These are phyloP conservation scores for Sesamia nonagrioides DNA, from an alignment of 1,140 invertebrate species.

Conservation along the genomic window DNA sequence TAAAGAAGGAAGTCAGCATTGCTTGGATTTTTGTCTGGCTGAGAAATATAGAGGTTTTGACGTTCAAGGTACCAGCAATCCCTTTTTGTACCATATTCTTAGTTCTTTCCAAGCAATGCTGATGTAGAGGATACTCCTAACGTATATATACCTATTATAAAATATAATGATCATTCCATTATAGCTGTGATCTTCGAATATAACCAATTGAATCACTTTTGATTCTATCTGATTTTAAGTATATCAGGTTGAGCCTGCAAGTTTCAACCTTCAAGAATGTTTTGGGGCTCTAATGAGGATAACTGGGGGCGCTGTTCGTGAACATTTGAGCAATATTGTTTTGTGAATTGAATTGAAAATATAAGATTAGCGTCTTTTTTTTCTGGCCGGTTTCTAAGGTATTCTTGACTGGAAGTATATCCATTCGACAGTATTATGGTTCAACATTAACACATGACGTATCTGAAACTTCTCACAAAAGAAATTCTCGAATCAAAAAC, in stretches of 20 bases:
- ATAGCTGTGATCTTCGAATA: constrained; percentile 58
- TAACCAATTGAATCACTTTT: constrained; percentile 29
- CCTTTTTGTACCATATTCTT: not conserved
- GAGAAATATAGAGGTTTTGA: not conserved
- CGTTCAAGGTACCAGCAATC: not conserved
- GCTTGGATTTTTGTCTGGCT: not conserved
- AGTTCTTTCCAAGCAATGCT: constrained; percentile 20
- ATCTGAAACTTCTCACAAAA: too few relatives aligned
- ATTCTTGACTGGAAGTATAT: not conserved
- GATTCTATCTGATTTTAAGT: not conserved
- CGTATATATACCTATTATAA: constrained; percentile 3
- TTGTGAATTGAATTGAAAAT: too few relatives aligned
- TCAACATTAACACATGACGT: too few relatives aligned
- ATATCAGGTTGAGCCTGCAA: not conserved
- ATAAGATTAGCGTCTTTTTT: too few relatives aligned
- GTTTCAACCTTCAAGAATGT: not conserved
- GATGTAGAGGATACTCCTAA: not conserved
- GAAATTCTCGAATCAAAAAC: too few relatives aligned
- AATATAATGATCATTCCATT: constrained; percentile 39
- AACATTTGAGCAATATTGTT: too few relatives aligned
- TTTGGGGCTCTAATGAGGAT: too few relatives aligned
- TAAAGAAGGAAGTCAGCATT: constrained; percentile 11
- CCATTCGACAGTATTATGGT: too few relatives aligned
- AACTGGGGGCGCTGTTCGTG: too few relatives aligned
- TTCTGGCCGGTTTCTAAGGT: not conserved